A percentile compares a stretch with the other conserved stretches of the same genome.
These are phyloP conservation scores for Tenebrosternarchus preto DNA, from an alignment of 2,113 vertebrate species.

Conservation along the genomic window DNA sequence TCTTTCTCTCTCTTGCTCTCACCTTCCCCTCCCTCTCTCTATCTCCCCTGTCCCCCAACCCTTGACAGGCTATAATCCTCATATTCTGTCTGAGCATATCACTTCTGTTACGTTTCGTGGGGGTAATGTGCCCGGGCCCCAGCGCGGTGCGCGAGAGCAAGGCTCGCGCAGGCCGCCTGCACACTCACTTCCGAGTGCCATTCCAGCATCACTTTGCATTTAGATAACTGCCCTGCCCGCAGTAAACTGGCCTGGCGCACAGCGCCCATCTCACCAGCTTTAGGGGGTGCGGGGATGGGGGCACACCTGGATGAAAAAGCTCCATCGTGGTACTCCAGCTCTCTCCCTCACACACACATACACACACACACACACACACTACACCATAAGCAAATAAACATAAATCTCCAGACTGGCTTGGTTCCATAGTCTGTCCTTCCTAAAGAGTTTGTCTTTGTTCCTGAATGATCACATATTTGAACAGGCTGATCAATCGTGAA, in stretches of 20 bases:
- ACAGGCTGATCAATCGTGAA: background rate
- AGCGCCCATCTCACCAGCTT: constrained; percentile 1
- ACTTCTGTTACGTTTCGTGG: constrained; percentile 45
- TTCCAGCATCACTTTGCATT: constrained; percentile 80
- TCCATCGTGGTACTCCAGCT: constrained; percentile 13
- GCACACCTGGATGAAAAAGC: constrained; percentile 52
- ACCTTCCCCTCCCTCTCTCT: constrained; percentile 7
- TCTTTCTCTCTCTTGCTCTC: too few relatives aligned
- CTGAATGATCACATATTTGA: too few relatives aligned
- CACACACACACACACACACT: too few relatives aligned
- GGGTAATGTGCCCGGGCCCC: constrained; percentile 23
- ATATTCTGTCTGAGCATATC: constrained; percentile 30
- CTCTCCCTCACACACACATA: background rate
- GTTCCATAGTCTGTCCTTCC: too few relatives aligned
- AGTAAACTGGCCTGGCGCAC: constrained; percentile 68
- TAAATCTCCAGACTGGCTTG: too few relatives aligned
- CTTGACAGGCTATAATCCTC: constrained; percentile 42
- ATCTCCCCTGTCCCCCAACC: constrained; percentile 26
- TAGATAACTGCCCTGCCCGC: constrained; percentile 74
- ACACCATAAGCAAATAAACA: too few relatives aligned
- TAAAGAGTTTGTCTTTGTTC: too few relatives aligned
- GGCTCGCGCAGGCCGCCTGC: constrained; percentile 41
- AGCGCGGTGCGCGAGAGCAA: background rate
- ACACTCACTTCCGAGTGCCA: constrained; percentile 62
- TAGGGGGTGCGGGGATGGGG: constrained; percentile 46